Evolutionary conservation across 2,113 vertebrate species (phyloP).

Genomic region (Oryzias woworae): DNA sequence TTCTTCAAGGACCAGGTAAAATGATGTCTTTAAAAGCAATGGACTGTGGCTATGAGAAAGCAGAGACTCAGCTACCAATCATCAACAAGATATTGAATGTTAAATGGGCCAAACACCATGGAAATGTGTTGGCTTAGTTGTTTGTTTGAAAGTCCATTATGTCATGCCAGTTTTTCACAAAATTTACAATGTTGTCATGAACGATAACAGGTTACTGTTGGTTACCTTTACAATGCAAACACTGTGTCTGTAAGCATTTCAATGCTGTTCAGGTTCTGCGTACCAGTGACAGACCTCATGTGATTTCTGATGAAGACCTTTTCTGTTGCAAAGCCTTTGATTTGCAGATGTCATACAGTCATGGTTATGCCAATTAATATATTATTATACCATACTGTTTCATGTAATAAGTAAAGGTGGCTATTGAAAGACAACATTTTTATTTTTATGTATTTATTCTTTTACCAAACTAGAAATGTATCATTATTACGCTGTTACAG

Average conservation of each 20-base stretch:
- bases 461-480: background rate
- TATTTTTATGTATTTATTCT: background rate
- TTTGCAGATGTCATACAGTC: constrained; percentile 23
- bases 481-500: background rate
- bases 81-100: constrained; percentile 26
- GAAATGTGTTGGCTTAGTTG: constrained; percentile 28
- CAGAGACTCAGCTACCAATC: constrained; percentile 16
- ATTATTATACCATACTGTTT: constrained; percentile 30
- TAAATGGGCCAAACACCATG: constrained; percentile 43
- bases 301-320: constrained; percentile 12
- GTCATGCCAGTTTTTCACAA: constrained; percentile 38
- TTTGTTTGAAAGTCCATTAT: constrained; percentile 19
- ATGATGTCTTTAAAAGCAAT: constrained; percentile 20
- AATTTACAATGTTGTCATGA: constrained; percentile 20
- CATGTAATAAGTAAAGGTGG: constrained; percentile 11
- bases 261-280: constrained; percentile 25
- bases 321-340: constrained; percentile 26
- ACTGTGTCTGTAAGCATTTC: constrained; percentile 12
- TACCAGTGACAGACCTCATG: constrained; percentile 18
- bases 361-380: constrained; percentile 13
- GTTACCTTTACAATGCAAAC: constrained; percentile 22
- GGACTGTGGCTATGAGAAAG: constrained; percentile 20
- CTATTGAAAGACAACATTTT: background rate
- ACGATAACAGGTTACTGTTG: constrained; percentile 23
- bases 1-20: constrained; percentile 28